Conservation (phyloP, 2,113 vertebrate genomes). For the Diadophis punctatus region DNA sequence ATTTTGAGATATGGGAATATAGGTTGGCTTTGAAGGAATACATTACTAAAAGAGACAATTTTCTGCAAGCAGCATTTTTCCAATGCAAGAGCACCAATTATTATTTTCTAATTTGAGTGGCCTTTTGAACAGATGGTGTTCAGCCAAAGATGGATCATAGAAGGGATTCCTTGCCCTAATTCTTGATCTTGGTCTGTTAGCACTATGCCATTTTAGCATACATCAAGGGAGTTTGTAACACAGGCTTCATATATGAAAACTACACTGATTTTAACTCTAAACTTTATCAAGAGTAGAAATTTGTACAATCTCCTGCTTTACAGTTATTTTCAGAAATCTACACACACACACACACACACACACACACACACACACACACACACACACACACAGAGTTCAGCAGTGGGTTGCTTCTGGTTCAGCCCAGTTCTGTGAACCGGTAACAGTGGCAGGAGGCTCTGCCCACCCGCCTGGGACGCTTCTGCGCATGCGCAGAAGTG, state of each 20-base stretch:
- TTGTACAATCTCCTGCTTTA: background rate
- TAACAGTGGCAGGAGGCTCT: too few relatives aligned
- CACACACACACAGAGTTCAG: too few relatives aligned
- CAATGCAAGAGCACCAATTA: background rate
- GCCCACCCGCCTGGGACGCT: too few relatives aligned
- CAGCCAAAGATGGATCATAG: background rate
- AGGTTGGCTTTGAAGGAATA: background rate
- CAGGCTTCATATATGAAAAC: background rate
- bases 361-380: too few relatives aligned
- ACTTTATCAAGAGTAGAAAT: background rate
- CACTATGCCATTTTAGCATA: background rate
- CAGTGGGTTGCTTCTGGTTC: too few relatives aligned
- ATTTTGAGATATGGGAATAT: background rate
- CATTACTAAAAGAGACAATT: background rate
- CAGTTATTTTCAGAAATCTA: background rate
- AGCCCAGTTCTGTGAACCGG: too few relatives aligned
- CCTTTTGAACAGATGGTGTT: background rate
- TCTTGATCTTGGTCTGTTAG: background rate
- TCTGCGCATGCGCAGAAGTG: too few relatives aligned
- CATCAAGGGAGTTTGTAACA: background rate
- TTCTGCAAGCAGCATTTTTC: background rate
- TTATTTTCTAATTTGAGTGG: background rate
- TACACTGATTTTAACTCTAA: background rate
- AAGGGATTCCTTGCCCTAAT: background rate
- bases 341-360: background rate